Evolutionary conservation across 2,888 invertebrate genomes (phyloP).

Genomic region (Lymantria monacha): DNA sequence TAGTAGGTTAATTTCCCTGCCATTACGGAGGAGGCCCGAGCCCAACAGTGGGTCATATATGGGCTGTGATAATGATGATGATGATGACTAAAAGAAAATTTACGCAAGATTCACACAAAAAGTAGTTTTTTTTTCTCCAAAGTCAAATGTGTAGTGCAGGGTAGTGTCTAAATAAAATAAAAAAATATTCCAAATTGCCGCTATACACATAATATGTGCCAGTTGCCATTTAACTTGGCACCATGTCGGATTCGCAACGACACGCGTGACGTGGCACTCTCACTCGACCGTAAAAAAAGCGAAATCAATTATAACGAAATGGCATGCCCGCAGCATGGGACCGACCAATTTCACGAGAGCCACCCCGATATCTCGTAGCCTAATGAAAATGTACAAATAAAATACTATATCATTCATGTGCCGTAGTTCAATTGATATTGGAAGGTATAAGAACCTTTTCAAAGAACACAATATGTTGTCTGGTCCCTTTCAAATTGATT

Average conservation of each 20-base stretch:
- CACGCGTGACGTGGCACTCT: slow-evolving; percentile 58
- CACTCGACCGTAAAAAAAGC: slow-evolving; percentile 72
- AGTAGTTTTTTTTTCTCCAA: no score
- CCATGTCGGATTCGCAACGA: slow-evolving; percentile 52
- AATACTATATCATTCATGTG: slow-evolving; percentile 29
- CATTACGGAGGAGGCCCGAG: no score
- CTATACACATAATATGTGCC: slow-evolving; percentile 22
- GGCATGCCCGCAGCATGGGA: slow-evolving; percentile 53
- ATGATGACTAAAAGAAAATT: no score
- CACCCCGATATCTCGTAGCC: slow-evolving; percentile 28
- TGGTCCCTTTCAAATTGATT: slow-evolving; percentile 62
- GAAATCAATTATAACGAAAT: slow-evolving; percentile 78
- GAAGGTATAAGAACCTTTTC: slow-evolving; percentile 46
- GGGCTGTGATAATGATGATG: no score
- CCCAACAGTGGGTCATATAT: no score
- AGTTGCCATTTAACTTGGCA: slow-evolving; percentile 39
- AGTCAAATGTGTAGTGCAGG: no score
- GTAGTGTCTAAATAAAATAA: no score
- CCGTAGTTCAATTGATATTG: slow-evolving; percentile 38
- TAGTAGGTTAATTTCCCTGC: no score
- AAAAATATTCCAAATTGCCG: slow-evolving; percentile 13
- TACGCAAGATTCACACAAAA: no score
- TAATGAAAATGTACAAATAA: slow-evolving; percentile 27
- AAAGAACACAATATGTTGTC: slow-evolving; percentile 62
- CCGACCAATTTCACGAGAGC: slow-evolving; percentile 46